Conservation (phyloP, 2,888 invertebrate genomes). For the Muscina levida region DNA sequence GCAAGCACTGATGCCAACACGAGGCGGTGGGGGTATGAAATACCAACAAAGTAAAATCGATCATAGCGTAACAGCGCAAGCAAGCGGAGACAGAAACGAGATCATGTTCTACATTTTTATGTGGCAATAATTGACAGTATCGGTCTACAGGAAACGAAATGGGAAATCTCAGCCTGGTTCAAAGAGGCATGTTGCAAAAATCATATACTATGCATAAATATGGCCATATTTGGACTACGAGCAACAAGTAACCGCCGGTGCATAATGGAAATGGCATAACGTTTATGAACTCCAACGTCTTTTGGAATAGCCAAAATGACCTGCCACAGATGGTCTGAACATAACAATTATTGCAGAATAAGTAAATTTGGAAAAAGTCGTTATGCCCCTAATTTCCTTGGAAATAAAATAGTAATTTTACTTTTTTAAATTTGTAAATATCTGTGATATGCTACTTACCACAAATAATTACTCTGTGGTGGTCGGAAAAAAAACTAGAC, state of each 20-base stretch:
- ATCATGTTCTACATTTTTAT: conserved; percentile 7
- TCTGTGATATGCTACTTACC: too few species aligned
- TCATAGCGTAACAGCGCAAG: not conserved
- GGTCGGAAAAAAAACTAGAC: too few species aligned
- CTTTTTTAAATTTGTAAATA: too few species aligned
- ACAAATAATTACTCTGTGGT: too few species aligned
- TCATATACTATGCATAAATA: conserved; percentile 11
- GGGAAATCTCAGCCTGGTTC: conserved; percentile 1
- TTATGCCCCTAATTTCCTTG: too few species aligned
- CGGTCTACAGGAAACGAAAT: conserved; percentile 1
- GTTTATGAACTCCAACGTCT: not conserved
- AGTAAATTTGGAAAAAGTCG: too few species aligned
- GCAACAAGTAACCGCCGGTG: not conserved
- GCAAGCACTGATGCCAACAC: not conserved
- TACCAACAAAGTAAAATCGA: conserved; percentile 17
- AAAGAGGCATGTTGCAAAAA: not conserved
- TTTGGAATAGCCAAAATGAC: too few species aligned
- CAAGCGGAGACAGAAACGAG: not conserved
- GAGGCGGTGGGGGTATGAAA: not conserved
- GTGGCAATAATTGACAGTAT: conserved; percentile 40
- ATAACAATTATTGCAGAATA: too few species aligned
- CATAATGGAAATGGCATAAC: not conserved
- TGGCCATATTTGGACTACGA: conserved; percentile 32
- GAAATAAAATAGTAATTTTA: too few species aligned
- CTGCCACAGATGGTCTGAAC: too few species aligned